phyloP scores from a whole-genome alignment of 2,888 invertebrate genomes.

The Synergus umbraculus region DNA sequence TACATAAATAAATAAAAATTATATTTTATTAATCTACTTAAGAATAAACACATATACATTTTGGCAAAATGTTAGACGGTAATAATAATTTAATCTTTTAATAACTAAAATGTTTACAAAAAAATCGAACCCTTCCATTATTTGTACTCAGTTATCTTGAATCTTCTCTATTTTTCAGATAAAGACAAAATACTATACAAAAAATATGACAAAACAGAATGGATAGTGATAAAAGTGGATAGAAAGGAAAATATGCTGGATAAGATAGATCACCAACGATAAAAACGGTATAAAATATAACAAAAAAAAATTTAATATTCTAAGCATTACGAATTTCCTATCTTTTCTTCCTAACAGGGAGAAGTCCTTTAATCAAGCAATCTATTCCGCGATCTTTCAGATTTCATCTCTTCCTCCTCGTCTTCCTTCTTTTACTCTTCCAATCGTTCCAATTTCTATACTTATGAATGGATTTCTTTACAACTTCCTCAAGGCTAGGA shows the following conservation, averaged over 20 bases:
- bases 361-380: not conserved
- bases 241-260: not conserved
- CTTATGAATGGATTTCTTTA: conserved; percentile 62
- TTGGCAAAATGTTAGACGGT: not conserved
- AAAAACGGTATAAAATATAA: not conserved
- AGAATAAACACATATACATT: not conserved
- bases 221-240: not conserved
- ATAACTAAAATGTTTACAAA: not conserved
- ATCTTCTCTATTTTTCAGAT: not conserved
- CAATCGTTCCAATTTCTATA: conserved; percentile 68
- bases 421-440: conserved; percentile 71
- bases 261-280: not conserved
- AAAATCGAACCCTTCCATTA: not conserved
- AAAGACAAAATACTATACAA: not conserved
- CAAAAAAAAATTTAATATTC: not conserved
- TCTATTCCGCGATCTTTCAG: not conserved
- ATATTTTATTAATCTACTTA: not conserved
- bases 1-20: not conserved
- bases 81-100: not conserved
- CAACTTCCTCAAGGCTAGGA: conserved; percentile 64
- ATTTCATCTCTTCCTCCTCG: conserved; percentile 62
- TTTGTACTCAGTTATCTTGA: not conserved
- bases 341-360: not conserved
- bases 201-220: not conserved
- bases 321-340: not conserved